phyloP scores from a whole-genome alignment of 2,113 vertebrate genomes.

The Brachypodius melanocephalos region DNA sequence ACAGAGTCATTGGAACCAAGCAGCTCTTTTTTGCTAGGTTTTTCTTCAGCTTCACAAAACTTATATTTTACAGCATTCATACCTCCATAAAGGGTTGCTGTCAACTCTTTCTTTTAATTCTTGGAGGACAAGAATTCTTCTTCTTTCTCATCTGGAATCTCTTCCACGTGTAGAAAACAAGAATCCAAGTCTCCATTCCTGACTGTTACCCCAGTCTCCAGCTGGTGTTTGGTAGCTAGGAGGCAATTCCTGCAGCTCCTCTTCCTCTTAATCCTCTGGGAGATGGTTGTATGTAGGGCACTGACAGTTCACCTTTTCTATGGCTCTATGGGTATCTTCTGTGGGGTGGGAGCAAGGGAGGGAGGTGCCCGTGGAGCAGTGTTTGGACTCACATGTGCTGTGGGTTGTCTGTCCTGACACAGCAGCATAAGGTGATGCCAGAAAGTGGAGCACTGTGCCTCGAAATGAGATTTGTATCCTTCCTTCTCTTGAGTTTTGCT shows the following conservation, averaged over 20 bases:
- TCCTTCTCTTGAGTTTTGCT: background rate
- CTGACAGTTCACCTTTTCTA: background rate
- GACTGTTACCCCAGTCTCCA: background rate
- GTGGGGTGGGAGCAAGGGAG: background rate
- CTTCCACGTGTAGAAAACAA: background rate
- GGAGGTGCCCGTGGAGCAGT: background rate
- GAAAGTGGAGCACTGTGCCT: background rate
- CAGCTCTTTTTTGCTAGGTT: background rate
- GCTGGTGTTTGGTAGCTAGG: background rate
- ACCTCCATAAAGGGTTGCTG: background rate
- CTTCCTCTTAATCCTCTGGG: background rate
- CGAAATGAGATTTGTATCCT: background rate
- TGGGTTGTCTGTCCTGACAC: background rate
- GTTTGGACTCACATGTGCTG: fast-evolving
- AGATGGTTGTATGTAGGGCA: background rate
- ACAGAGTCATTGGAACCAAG: background rate
- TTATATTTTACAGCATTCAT: background rate
- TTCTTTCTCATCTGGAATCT: background rate
- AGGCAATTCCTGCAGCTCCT: background rate
- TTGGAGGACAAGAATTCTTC: background rate
- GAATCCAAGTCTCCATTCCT: background rate
- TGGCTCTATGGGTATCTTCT: background rate
- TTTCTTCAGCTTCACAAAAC: background rate
- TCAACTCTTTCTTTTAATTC: background rate
- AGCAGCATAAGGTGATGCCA: background rate